phyloP scores from a whole-genome alignment of 2,888 invertebrate genomes.

The Agonopterix heracliana region DNA sequence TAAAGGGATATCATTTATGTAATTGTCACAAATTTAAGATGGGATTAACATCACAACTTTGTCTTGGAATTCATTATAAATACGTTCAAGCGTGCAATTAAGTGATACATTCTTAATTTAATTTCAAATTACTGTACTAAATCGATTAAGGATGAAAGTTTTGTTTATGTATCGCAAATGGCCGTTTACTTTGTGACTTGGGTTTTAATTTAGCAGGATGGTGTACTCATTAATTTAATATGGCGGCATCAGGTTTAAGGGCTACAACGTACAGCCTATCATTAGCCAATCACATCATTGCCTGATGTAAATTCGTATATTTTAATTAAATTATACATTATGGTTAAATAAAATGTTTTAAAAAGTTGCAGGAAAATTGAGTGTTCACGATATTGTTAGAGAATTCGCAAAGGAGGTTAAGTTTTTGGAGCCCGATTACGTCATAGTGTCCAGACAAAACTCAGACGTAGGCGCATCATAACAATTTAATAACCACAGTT shows the following conservation, averaged over 20 bases:
- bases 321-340: slow-evolving; percentile 11
- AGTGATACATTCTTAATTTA: slow-evolving; percentile 13
- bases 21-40: slow-evolving; percentile 20
- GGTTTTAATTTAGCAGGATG: slow-evolving; percentile 26
- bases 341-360: slow-evolving; percentile 15
- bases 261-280: slow-evolving; percentile 3
- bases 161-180: slow-evolving; percentile 7
- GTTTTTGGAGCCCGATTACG: too few species aligned
- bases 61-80: slow-evolving; percentile 14
- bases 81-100: not conserved
- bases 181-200: slow-evolving; percentile 24
- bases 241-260: not conserved
- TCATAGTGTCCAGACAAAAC: too few species aligned
- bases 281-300: slow-evolving; percentile 27
- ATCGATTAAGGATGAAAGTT: slow-evolving; percentile 15
- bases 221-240: slow-evolving; percentile 22
- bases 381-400: too few species aligned
- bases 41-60: slow-evolving; percentile 4
- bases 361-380: too few species aligned
- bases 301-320: slow-evolving; percentile 20
- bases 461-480: too few species aligned
- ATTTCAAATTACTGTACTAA: slow-evolving; percentile 18
- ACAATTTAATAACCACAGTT: too few species aligned
- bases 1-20: slow-evolving; percentile 23
- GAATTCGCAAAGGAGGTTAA: too few species aligned